Evolutionary conservation across 37 sponge, comb jelly and placozoan species (phyloP).

Genomic region (Geodia barretti): DNA sequence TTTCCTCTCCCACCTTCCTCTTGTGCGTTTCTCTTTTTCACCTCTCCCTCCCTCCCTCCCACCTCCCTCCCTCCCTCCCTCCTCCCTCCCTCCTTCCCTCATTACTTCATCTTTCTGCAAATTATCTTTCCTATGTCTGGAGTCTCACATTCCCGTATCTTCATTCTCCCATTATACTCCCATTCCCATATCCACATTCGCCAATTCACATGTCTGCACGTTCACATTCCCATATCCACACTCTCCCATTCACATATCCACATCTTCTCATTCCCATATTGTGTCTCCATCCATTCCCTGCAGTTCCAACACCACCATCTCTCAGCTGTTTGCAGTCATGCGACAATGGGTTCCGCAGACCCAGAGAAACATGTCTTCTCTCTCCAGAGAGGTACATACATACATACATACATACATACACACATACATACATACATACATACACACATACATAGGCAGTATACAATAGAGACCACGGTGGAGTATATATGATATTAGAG

Average conservation of each 20-base stretch:
- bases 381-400: slow-evolving; percentile 77
- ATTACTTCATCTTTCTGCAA: not conserved
- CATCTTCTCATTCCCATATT: no score
- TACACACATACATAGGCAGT: slow-evolving; percentile 21
- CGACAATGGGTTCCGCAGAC: slow-evolving; percentile 94
- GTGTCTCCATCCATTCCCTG: not conserved
- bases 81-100: slow-evolving; percentile 1
- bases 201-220: not conserved
- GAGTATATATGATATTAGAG: no score
- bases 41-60: not conserved
- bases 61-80: slow-evolving; percentile 11
- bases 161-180: not conserved
- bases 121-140: not conserved
- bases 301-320: slow-evolving; percentile 84
- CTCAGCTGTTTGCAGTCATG: slow-evolving; percentile 97
- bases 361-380: slow-evolving; percentile 80
- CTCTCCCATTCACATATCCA: no score
- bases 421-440: slow-evolving; percentile 18
- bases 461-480: not conserved
- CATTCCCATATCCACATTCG: not conserved
- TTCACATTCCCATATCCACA: not conserved
- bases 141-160: not conserved
- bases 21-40: not conserved
- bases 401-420: slow-evolving; percentile 16
- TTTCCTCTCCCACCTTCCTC: not conserved